Base-by-base conservation (phyloP, 2,797 vertebrate genomes). In the Euphonia xanthogaster region DNA sequence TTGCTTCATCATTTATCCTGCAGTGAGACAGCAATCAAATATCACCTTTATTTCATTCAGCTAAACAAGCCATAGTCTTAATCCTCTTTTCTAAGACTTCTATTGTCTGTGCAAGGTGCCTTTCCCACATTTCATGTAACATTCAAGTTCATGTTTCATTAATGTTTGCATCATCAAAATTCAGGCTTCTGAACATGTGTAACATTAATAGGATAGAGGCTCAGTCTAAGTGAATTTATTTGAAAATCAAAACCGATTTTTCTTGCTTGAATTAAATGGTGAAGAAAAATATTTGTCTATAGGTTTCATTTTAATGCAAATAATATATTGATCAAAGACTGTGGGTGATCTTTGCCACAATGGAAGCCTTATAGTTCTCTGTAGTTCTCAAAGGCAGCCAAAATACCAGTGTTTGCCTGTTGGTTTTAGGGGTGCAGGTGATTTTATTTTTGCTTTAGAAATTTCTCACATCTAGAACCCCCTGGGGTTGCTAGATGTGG, bases 61-160 rank as follows among this genome's bases (percentile, higher is more conserved):
- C 53, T 94, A 65, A 93, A 62, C 5, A 74, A 87, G 79, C 21
- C 51, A 22, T 22, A 14, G 35, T 51, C 58, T 47, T 86, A 45
- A 57, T 60, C 31, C 7, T 80, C 25, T 88, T 88, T 47, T 55
- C 31, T 55, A 78, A 74, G 20, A 70, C 72, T 37, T 78, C 58
- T 63, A 39, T 73, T 92, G 61, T 94, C 66, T 90, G 40, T 54
- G 17, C 44, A 71, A 84, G 58, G 33, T 7, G 14, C 48, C 90
- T 50, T 95, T 84, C 25, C 31, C 12, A 50, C 35, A 24, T 65
- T 77, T 70, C 81, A 24, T 60, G 33, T 48, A 62, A 66, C 68
- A 55, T 70, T 62, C 28, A 58, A 54, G 58, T 88, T 96, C 94
- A 91, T 94, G 90, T 95, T 96, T 91, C 86, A 75, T 92, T 95